Evolutionary conservation across 1,140 invertebrate genomes (phyloP).

Genomic region (Drepana arcuata): DNA sequence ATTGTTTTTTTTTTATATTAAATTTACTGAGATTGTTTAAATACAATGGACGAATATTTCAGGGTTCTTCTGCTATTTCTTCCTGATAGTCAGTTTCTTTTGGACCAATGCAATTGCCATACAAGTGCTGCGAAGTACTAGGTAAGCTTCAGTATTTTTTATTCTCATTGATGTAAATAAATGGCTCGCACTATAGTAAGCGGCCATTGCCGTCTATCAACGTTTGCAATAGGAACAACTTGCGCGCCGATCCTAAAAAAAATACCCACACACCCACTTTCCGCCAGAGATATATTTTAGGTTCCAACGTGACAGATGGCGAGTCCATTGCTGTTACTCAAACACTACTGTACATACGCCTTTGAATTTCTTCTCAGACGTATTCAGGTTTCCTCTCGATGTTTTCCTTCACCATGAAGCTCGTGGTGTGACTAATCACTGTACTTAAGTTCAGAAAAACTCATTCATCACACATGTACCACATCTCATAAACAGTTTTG

Average conservation of each 20-base stretch:
- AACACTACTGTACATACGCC: no score
- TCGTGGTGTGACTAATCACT: no score
- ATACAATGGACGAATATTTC: no score
- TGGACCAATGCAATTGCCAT: conserved; percentile 57
- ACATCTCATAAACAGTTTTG: no score
- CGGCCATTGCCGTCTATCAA: not conserved
- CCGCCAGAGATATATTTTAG: not conserved
- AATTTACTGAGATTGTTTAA: no score
- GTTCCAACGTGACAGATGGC: not conserved
- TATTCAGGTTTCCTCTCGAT: no score
- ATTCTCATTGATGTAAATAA: conserved; percentile 7
- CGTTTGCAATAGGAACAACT: not conserved
- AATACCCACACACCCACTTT: not conserved
- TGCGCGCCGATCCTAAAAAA: not conserved
- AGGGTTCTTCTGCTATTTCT: conserved; percentile 49
- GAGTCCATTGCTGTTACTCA: not conserved
- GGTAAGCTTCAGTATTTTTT: no score
- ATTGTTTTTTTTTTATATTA: no score
- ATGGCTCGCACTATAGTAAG: not conserved
- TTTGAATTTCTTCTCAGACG: no score
- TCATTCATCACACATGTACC: no score
- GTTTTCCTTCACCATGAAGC: no score
- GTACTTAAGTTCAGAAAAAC: no score
- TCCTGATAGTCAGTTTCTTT: conserved; percentile 43
- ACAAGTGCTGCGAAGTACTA: conserved; percentile 40